Conservation (phyloP, 2,797 vertebrate species). For the Trachurus trachurus region DNA sequence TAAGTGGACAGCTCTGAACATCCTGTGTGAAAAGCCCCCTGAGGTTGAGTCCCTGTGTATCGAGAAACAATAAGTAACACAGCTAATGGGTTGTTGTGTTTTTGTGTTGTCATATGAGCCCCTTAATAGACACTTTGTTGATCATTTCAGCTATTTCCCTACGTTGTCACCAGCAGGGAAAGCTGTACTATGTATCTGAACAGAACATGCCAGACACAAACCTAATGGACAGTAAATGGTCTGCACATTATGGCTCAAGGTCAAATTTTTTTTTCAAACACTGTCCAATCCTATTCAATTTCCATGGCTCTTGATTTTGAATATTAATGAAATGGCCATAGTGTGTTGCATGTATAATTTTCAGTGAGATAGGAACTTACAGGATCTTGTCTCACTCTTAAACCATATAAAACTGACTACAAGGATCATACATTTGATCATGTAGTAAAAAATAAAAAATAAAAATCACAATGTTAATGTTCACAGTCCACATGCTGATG, state of each 20-base stretch:
- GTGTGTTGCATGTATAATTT: not conserved
- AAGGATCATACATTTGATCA: too few relatives aligned
- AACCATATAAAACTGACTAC: too few relatives aligned
- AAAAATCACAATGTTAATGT: too few relatives aligned
- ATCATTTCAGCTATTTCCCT: not conserved
- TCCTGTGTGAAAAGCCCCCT: conserved; percentile 18
- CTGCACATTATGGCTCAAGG: not conserved
- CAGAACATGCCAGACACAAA: not conserved
- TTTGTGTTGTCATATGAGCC: not conserved
- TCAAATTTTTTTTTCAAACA: not conserved
- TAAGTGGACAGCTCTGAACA: conserved; percentile 41
- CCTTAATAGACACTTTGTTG: not conserved
- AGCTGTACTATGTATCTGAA: not conserved
- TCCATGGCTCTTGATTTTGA: not conserved
- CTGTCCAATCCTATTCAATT: not conserved
- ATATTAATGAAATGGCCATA: not conserved
- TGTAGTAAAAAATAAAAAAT: too few relatives aligned
- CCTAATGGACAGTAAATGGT: not conserved
- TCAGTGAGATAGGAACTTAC: not conserved
- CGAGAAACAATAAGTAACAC: not conserved
- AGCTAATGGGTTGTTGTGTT: not conserved
- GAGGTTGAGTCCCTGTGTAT: conserved; percentile 10
- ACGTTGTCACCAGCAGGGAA: not conserved
- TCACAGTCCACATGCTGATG: too few relatives aligned
- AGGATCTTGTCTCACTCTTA: not conserved